phyloP scores from a whole-genome alignment of 2,113 vertebrate genomes.

The Myotis lucifugus region DNA sequence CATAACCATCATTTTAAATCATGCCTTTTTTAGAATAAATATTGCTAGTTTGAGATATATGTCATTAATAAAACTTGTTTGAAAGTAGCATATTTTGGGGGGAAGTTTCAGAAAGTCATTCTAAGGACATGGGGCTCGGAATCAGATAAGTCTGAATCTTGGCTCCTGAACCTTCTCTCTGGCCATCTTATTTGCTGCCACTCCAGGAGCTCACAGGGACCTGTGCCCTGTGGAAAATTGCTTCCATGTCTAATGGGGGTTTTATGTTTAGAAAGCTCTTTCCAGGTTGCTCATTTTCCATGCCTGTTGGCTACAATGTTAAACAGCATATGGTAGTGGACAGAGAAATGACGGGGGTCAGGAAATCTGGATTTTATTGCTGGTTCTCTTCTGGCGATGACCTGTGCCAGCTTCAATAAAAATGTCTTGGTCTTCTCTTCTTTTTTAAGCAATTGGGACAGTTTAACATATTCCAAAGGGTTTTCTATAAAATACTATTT shows the following conservation, averaged over 20 bases:
- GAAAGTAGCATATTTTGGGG: not conserved
- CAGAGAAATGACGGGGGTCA: not conserved
- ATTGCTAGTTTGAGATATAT: not conserved
- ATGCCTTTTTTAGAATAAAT: not conserved
- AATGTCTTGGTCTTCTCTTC: not conserved
- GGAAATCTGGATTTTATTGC: not conserved
- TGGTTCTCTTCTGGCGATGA: not conserved
- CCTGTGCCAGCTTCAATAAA: not conserved
- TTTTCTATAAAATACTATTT: not conserved
- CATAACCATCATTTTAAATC: not conserved
- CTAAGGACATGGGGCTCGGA: not conserved
- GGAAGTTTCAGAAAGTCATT: conserved; percentile 3
- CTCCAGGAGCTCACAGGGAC: not conserved
- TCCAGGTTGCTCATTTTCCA: not conserved
- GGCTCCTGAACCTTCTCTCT: not conserved
- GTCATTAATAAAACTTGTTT: not conserved
- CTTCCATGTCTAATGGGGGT: not conserved
- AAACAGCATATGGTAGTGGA: not conserved
- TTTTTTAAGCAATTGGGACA: not conserved
- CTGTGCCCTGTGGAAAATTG: not conserved
- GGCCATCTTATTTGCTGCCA: not conserved
- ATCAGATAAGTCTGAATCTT: not conserved
- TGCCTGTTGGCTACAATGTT: not conserved
- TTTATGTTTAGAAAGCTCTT: not conserved
- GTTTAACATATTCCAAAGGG: not conserved